phyloP scores from a whole-genome alignment of 1,140 invertebrate species.

The Leguminivora glycinivorella region DNA sequence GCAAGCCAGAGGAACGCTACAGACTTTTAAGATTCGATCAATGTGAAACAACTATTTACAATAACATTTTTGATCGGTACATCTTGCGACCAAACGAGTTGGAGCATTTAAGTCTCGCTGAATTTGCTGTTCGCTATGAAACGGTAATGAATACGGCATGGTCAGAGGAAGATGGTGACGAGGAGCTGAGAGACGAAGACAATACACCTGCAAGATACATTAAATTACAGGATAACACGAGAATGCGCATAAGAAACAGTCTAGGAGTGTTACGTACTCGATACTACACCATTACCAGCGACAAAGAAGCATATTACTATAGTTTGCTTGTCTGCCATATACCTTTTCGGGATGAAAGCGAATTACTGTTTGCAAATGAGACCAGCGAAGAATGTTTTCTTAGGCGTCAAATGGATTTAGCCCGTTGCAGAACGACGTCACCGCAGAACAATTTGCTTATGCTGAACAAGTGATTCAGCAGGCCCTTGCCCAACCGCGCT shows the following conservation, averaged over 20 bases:
- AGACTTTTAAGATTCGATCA: slow-evolving; percentile 37
- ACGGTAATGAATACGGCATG: slow-evolving; percentile 26
- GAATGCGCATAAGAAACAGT: slow-evolving; percentile 44
- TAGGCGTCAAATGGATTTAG: slow-evolving; percentile 35
- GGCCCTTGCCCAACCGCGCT: slow-evolving; percentile 35
- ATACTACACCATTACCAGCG: slow-evolving; percentile 42
- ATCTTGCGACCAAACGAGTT: slow-evolving; percentile 29
- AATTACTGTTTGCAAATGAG: slow-evolving; percentile 31
- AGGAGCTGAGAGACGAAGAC: slow-evolving; percentile 34
- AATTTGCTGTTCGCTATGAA: slow-evolving; percentile 39
- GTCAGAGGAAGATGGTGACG: slow-evolving; percentile 40
- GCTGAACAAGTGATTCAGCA: slow-evolving; percentile 42
- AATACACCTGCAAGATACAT: slow-evolving; percentile 32
- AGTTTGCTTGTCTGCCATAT: slow-evolving; percentile 33
- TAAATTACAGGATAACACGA: slow-evolving; percentile 36
- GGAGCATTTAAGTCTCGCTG: slow-evolving; percentile 38
- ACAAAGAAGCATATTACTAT: slow-evolving; percentile 38
- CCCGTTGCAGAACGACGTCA: slow-evolving; percentile 30
- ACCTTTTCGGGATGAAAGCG: slow-evolving; percentile 31
- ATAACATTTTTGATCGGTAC: slow-evolving; percentile 36
- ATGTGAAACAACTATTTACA: slow-evolving; percentile 33
- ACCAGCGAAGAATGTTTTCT: slow-evolving; percentile 36
- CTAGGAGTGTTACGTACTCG: slow-evolving; percentile 38
- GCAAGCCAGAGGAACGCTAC: slow-evolving; percentile 37
- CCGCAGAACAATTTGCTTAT: slow-evolving; percentile 34